Base-by-base conservation (phyloP, 2,113 vertebrate genomes). In the Sceloporus tristichus region DNA sequence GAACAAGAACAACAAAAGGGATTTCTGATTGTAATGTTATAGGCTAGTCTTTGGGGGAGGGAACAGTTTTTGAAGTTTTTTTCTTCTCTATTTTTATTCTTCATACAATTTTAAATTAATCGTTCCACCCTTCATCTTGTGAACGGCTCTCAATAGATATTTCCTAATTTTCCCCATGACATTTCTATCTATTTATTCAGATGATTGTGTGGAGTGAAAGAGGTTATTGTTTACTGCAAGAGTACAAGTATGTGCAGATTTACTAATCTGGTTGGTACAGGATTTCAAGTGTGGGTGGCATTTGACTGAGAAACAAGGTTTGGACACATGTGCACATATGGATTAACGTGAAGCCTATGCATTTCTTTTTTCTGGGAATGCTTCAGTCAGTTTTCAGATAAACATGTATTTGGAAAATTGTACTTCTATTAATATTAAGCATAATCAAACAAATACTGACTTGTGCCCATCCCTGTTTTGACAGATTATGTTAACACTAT, bases 151-250 rank as follows among this genome's bases (percentile, higher is more conserved):
- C 91, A 95, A 94, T 94, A 86, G 82, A 95, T 96, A 96, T 95
- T 97, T 96, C 94, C 95, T 97, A 94, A 96, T 94, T 96, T 97
- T 94, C 96, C 96, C 96, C 95, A 96, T 97, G 96, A 97, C 91
- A 93, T 96, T 96, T 95, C 91, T 34, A 92, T 91, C 89, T 94
- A 86, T 93, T 97, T 95, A 94, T 96, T 95, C 94, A 94, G 92
- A 93, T 95, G 92, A 95, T 88, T 94, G 93, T 90, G 88, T 66
- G 77, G 86, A 38, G 91, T 97, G 95, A 97, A 97, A 97, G 96
- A 96, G 92, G 19, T 93, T 95, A 96, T 97, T 97, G 97, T 97
- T 96, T 96, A 21, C 92, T 0, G 0, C 87, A 89, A 92, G 92
- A 95, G 93, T 66, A 13, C 71, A 88, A 91, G 92, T 95, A 93